Percentiles rank a stretch among this genome's conserved stretches.
phyloP scores from a whole-genome alignment of 1,140 invertebrate genomes.

The Laupala kohalensis region DNA sequence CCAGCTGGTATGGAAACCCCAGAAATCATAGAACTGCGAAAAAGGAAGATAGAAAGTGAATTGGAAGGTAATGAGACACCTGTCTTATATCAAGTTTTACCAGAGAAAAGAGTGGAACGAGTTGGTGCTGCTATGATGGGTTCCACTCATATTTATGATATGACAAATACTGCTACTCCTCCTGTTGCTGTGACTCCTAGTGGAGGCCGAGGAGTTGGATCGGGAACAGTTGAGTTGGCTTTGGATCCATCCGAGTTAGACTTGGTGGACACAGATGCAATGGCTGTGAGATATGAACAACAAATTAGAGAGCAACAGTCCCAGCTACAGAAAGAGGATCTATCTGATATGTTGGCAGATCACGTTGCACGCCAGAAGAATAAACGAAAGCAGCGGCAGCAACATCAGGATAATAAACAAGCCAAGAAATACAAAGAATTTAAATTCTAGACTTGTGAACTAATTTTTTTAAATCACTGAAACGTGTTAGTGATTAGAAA shows the following conservation, averaged over 20 bases:
- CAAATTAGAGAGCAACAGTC: slow-evolving; percentile 85
- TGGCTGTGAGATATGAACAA: slow-evolving; percentile 94
- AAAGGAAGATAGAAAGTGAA: slow-evolving; percentile 92
- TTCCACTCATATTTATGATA: slow-evolving; percentile 93
- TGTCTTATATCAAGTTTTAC: slow-evolving; percentile 81
- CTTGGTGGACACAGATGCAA: slow-evolving; percentile 86
- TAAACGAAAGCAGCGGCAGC: slow-evolving; percentile 81
- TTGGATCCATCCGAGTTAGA: slow-evolving; percentile 96
- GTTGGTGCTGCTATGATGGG: slow-evolving; percentile 96
- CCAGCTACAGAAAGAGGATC: slow-evolving; percentile 80
- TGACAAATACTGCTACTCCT: slow-evolving; percentile 46
- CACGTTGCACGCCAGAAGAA: slow-evolving; percentile 92
- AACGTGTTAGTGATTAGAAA: too few relatives aligned
- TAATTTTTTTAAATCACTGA: too few relatives aligned
- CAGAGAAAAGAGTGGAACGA: slow-evolving; percentile 82
- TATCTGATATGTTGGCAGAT: slow-evolving; percentile 96
- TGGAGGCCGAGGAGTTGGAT: slow-evolving; percentile 29
- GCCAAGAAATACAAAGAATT: slow-evolving; percentile 97
- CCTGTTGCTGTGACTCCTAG: slow-evolving; percentile 31
- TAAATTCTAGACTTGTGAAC: slow-evolving; percentile 89
- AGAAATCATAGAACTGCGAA: slow-evolving; percentile 93
- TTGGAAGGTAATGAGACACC: slow-evolving; percentile 92
- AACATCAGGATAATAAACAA: slow-evolving; percentile 74
- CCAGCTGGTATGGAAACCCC: slow-evolving; percentile 94
- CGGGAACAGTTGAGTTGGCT: slow-evolving; percentile 76